Base-by-base conservation (phyloP, 2,797 vertebrate species). In the Acropternis orthonyx region DNA sequence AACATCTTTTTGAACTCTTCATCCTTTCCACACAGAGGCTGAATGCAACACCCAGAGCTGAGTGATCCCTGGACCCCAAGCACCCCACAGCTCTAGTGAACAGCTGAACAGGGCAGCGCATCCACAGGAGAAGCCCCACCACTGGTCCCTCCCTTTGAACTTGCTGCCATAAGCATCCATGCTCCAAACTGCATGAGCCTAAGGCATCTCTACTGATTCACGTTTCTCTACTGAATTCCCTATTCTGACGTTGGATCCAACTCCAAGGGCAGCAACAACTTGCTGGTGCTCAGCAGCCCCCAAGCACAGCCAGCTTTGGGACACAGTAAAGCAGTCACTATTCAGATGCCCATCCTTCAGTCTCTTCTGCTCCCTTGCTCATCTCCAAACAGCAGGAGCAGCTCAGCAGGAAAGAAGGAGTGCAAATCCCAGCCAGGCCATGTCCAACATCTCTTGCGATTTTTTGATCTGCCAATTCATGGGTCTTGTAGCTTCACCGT, bases 391-490 rank as follows among this genome's bases (percentile, higher is more conserved):
- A 34, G 16, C 34, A 55, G 37, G 20, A 93, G 34, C 51, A 79
- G 68, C 23, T 43, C 44, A 36, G 34, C 0, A 6, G 16, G 32
- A 67, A 79, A 79, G n/a, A 26, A 85, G 68, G 20, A 55, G 22
- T 73, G 43, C 18, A 65, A 92, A 91, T 52, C 36, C 39, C 9
- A 4, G 44, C 34, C 82, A 89, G 43, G 44, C 49, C 66, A 17
- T 0, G 11, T 76, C 55, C 1, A 0, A 37, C 36, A 54, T 21
- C 41, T 71, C 90, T 51, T 2, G 4, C 9, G 28, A 61, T 23
- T 26, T 68, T 83, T 73, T 51, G 2, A 48, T 84, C 46, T 84
- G 34, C 30, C 62, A 81, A 16, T 81, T 88, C 73, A 68, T 1
- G 21, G 72, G 27, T 77, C 54, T 68, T 14, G 41, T 12, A 77